Conservation (phyloP, 1,140 invertebrate genomes). For the Manduca sexta region DNA sequence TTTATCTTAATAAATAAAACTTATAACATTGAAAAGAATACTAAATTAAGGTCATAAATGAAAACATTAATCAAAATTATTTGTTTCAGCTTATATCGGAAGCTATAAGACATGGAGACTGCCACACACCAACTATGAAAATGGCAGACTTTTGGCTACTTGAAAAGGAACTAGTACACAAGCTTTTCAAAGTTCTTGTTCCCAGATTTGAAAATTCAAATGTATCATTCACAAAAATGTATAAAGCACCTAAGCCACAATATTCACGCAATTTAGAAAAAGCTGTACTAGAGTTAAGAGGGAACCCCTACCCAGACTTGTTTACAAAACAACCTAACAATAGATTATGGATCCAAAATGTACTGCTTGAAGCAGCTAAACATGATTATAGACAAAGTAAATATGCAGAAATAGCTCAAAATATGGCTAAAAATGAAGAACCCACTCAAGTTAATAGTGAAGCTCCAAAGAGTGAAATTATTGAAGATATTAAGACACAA, state of each 20-base stretch:
- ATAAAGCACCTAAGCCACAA: slow-evolving; percentile 78
- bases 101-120: slow-evolving; percentile 89
- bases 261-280: slow-evolving; percentile 69
- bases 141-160: slow-evolving; percentile 90
- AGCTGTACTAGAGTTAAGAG: slow-evolving; percentile 86
- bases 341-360: slow-evolving; percentile 80
- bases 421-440: slow-evolving; percentile 42
- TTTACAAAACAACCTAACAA: slow-evolving; percentile 73
- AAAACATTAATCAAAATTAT: slow-evolving; percentile 2
- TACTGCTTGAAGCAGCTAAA: slow-evolving; percentile 82
- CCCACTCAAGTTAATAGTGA: background rate
- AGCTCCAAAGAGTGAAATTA: no score
- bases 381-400: slow-evolving; percentile 76
- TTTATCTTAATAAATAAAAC: no score
- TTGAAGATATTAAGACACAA: no score
- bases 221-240: slow-evolving; percentile 82
- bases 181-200: slow-evolving; percentile 93
- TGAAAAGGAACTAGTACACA: slow-evolving; percentile 92
- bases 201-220: slow-evolving; percentile 85
- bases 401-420: slow-evolving; percentile 63
- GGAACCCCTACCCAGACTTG: slow-evolving; percentile 80
- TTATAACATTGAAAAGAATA: no score
- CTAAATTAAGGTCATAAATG: no score
- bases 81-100: slow-evolving; percentile 89
- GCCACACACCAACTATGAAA: slow-evolving; percentile 90